Conservation (phyloP, 2,797 vertebrate species). For the Thripadectes ignobilis region DNA sequence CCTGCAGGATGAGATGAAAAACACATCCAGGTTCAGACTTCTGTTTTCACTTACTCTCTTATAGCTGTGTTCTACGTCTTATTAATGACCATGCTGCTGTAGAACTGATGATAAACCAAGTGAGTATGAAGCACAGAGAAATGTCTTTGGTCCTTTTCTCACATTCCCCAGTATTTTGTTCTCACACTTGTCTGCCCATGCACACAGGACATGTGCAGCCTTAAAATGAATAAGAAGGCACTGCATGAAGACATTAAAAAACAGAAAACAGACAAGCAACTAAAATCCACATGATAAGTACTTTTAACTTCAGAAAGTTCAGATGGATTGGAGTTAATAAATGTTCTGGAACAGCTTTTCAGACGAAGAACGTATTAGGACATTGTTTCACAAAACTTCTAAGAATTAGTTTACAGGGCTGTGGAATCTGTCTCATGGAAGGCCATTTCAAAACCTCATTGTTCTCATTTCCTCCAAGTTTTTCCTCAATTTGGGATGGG, state of each 20-base stretch:
- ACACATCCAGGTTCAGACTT: not conserved
- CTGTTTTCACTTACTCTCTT: not conserved
- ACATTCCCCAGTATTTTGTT: not conserved
- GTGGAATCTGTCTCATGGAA: not conserved
- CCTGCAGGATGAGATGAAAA: slow-evolving; percentile 73
- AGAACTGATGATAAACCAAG: not conserved
- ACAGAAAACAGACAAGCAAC: not conserved
- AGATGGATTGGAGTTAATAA: not conserved
- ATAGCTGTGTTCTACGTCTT: not conserved
- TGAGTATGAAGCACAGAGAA: not conserved
- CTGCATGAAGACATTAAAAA: not conserved
- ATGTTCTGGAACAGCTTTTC: not conserved
- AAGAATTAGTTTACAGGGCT: not conserved
- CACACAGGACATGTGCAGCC: not conserved
- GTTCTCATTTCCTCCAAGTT: not conserved
- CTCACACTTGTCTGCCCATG: not conserved
- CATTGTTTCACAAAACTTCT: not conserved
- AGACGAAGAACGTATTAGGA: not conserved
- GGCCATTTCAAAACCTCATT: not conserved
- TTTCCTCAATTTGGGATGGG: not conserved
- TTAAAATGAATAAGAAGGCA: not conserved
- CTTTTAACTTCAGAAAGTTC: not conserved
- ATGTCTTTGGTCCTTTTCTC: not conserved
- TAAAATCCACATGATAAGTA: not conserved
- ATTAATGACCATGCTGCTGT: not conserved